Evolutionary conservation across 2,888 invertebrate genomes (phyloP), one percentile per base, ranked within the genome.

Genomic region (Strigamia transsilvanica): DNA sequence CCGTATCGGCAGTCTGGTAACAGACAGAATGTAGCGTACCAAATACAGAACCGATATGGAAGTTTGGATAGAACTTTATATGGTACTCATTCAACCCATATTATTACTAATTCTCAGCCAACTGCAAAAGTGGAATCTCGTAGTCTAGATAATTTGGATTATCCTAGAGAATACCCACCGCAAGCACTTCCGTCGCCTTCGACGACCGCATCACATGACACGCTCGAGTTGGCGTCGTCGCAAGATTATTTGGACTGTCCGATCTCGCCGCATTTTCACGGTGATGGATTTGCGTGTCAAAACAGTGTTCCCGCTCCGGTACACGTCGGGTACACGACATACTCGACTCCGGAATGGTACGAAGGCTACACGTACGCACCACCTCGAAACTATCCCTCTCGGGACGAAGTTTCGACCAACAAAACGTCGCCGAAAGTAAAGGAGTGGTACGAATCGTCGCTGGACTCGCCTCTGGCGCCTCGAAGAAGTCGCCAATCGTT

Each of bases 381-480:
- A 13, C 23, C 56, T 56, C 80, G 27, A 13, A 27, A 27, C 23
- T 51, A 56, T 56, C 13, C 46, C 0, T 56, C 80, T 10, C 13
- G 18, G 15, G 56, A 80, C 6, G 46, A 46, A 27, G 15, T 56
- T 12, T 9, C 56, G 56, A 15, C 66, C 1, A 23, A 51, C n/a
- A 81, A 81, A 15, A 81, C 80, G 15, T 80, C 81, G n/a, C 79
- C 79, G 27, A 83, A 84, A 73, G 92, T 92, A 85, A 92, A 92
- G 85, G 91, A 92, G 84, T 93, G 92, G 92, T 92, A 92, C 86
- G 92, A 93, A 86, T 92, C 92, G 0, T 91, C 92, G 4, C 86
- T 92, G 84, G 92, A 92, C 87, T 90, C 91, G 0, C 90, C 91
- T 3, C 89, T 90, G 2, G 81, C 85, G 9, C 83, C 85, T 18